Conservation (phyloP, 2,888 invertebrate genomes). For the Agriopis aurantiaria region DNA sequence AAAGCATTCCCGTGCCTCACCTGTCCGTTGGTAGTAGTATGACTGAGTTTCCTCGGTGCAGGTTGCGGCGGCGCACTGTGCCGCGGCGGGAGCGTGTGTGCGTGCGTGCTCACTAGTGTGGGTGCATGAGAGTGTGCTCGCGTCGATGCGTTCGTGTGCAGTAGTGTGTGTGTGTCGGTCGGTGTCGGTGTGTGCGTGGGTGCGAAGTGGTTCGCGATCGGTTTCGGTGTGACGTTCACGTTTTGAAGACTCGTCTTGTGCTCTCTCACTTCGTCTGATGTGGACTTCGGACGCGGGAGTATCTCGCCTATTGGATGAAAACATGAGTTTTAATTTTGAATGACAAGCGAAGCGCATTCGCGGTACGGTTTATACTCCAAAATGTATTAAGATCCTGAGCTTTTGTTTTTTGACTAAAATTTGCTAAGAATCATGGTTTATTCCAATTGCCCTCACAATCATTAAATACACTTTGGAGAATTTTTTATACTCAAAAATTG, state of each 20-base stretch:
- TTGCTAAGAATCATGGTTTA: no score
- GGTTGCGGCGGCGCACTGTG: conserved; percentile 72
- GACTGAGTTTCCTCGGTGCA: conserved; percentile 80
- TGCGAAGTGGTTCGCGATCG: conserved; percentile 62
- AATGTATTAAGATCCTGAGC: not conserved
- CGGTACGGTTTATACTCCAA: not conserved
- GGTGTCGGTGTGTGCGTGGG: conserved; percentile 46
- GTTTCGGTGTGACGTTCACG: conserved; percentile 66
- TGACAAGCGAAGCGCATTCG: conserved; percentile 10
- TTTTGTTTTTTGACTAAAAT: not conserved
- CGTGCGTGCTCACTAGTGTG: conserved; percentile 40
- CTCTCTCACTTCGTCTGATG: conserved; percentile 81
- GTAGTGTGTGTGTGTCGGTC: conserved; percentile 39
- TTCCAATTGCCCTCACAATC: no score
- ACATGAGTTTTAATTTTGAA: conserved; percentile 20
- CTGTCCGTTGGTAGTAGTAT: conserved; percentile 71
- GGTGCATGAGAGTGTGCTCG: conserved; percentile 34
- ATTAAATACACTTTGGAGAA: no score
- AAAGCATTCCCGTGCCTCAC: conserved; percentile 54
- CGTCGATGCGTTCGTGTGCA: conserved; percentile 13
- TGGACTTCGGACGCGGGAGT: conserved; percentile 72
- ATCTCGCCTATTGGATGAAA: conserved; percentile 64
- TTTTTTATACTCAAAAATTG: no score
- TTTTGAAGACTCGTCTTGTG: conserved; percentile 74
- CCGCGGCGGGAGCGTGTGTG: conserved; percentile 39